Evolutionary conservation across 92 coral and sea anemone genomes (phyloP).

Genomic region (Ricordea florida): DNA sequence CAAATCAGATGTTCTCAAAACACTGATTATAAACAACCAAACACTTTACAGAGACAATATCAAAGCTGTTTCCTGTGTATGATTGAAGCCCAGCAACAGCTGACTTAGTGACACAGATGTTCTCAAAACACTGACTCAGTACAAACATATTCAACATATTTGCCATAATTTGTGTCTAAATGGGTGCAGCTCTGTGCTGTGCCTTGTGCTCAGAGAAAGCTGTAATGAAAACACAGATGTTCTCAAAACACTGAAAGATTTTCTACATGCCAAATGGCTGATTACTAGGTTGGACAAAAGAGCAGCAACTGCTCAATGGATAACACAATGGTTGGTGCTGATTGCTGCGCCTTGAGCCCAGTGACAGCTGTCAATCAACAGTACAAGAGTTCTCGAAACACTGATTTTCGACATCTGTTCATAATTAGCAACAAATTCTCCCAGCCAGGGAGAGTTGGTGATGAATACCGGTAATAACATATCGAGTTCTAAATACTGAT

Average conservation of each 20-base stretch:
- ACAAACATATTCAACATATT: background rate
- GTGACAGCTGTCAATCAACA: conserved; percentile 19
- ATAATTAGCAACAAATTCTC: too few relatives aligned
- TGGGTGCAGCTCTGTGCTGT: background rate
- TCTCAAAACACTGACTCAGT: conserved; percentile 5
- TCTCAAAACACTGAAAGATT: conserved; percentile 21
- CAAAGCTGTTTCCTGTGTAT: background rate
- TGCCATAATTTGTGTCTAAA: background rate
- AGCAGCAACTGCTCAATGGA: too few relatives aligned
- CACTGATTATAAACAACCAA: background rate
- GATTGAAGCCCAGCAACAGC: background rate
- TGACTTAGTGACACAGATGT: background rate
- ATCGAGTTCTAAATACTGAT: too few relatives aligned
- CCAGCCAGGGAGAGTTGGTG: too few relatives aligned
- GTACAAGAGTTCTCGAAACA: conserved; percentile 62
- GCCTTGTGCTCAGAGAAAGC: background rate
- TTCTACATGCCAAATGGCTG: too few relatives aligned
- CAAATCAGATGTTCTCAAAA: background rate
- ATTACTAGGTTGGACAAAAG: too few relatives aligned
- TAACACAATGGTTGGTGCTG: background rate
- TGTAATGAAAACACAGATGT: background rate
- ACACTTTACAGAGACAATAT: background rate
- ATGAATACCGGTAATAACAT: too few relatives aligned
- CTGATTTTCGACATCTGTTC: too few relatives aligned
- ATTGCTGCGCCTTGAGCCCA: conserved; percentile 55